These are phyloP conservation scores for Musca vetustissima DNA, from an alignment of 1,140 invertebrate genomes.

Conservation along the genomic window DNA sequence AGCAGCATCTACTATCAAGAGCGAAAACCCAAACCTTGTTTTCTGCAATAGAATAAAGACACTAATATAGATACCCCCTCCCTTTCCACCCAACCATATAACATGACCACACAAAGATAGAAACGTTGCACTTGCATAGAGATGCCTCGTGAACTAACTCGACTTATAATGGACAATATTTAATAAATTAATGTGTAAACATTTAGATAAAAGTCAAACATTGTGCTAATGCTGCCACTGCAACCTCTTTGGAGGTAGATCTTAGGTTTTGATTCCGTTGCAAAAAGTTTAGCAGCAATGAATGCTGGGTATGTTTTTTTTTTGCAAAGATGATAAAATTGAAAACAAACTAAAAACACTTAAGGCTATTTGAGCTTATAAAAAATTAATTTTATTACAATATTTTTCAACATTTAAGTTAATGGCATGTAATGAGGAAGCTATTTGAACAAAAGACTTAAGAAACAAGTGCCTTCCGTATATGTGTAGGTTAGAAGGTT, in stretches of 20 bases:
- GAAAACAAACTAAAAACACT: too few relatives aligned
- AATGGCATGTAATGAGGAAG: not conserved
- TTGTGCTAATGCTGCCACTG: too few relatives aligned
- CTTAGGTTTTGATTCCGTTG: too few relatives aligned
- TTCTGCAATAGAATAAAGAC: not conserved
- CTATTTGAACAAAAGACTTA: conserved; percentile 16
- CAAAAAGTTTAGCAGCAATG: too few relatives aligned
- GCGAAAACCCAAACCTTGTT: not conserved
- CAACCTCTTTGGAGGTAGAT: too few relatives aligned
- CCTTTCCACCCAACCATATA: not conserved
- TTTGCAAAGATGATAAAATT: too few relatives aligned
- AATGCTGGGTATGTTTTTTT: too few relatives aligned
- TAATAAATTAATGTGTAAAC: conserved; percentile 15
- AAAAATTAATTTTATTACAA: too few relatives aligned
- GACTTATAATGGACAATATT: conserved; percentile 11
- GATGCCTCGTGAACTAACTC: conserved; percentile 3
- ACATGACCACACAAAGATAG: not conserved
- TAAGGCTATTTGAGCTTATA: too few relatives aligned
- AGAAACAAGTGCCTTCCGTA: not conserved
- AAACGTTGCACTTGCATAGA: not conserved
- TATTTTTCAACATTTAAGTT: too few relatives aligned
- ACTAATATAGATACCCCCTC: not conserved
- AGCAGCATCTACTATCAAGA: too few relatives aligned
- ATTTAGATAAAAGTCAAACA: conserved; percentile 9
- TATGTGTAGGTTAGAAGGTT: too few relatives aligned